Percentiles rank a stretch among this genome's conserved stretches.
These are phyloP conservation scores for Mystacornis crossleyi DNA, from an alignment of 2,113 vertebrate species.

Conservation along the genomic window DNA sequence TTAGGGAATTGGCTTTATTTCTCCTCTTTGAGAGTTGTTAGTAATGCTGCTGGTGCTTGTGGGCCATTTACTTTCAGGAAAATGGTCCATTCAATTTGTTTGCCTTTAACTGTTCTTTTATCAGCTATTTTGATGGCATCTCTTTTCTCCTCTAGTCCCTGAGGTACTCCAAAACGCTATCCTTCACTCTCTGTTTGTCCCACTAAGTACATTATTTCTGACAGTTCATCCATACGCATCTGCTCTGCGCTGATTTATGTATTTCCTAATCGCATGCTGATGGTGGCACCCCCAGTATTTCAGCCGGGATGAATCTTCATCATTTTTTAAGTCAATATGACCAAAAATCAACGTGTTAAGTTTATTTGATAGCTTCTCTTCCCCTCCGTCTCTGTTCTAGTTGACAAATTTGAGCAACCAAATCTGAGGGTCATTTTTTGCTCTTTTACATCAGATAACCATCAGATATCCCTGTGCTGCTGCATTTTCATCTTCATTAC, in stretches of 20 bases:
- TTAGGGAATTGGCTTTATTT: neutral
- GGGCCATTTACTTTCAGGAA: neutral
- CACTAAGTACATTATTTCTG: neutral
- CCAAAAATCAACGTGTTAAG: fast-evolving
- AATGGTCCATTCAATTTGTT: neutral
- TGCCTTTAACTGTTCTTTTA: neutral
- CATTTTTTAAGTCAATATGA: neutral
- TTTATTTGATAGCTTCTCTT: neutral
- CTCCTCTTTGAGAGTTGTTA: neutral
- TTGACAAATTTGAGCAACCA: neutral
- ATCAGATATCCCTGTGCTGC: neutral
- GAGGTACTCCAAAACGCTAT: neutral
- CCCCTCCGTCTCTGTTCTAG: neutral
- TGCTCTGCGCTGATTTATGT: neutral
- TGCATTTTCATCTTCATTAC: neutral
- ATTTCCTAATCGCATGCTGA: neutral
- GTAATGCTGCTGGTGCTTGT: neutral
- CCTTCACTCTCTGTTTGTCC: neutral
- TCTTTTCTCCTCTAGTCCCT: neutral
- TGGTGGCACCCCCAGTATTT: neutral
- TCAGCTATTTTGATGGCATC: neutral
- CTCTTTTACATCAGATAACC: neutral
- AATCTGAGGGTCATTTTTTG: neutral
- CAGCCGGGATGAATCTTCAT: neutral
- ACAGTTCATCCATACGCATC: neutral